A percentile compares a stretch with the other conserved stretches of the same genome.
Evolutionary conservation across 2,113 vertebrate species (phyloP).

Genomic region (Aplodontia rufa): DNA sequence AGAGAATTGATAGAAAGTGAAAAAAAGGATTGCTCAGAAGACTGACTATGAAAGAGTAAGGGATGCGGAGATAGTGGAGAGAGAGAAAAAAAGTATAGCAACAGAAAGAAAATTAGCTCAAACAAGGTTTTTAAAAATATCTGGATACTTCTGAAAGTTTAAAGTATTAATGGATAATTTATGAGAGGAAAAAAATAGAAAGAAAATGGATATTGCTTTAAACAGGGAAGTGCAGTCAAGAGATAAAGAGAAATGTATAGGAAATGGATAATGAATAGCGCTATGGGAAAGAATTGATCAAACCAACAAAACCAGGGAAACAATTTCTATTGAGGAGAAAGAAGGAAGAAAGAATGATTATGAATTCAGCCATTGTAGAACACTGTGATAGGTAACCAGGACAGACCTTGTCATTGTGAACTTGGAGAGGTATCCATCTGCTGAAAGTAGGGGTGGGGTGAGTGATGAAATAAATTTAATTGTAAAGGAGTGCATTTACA

Average conservation of each 20-base stretch:
- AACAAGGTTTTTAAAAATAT: background rate
- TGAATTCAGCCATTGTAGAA: background rate
- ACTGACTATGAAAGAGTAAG: background rate
- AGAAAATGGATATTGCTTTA: background rate
- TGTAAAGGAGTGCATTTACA: background rate
- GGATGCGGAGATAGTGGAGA: background rate
- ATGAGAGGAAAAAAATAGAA: background rate
- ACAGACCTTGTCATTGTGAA: background rate
- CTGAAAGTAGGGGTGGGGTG: background rate
- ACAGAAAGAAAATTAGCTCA: background rate
- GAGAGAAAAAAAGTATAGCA: background rate
- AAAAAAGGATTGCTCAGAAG: background rate
- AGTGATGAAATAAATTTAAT: background rate
- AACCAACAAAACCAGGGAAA: background rate
- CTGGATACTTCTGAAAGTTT: background rate
- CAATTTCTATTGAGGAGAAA: background rate
- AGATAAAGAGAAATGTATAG: background rate
- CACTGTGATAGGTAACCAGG: background rate
- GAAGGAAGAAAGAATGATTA: background rate
- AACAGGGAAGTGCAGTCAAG: background rate
- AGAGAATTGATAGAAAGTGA: background rate
- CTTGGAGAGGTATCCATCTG: background rate
- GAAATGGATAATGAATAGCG: background rate
- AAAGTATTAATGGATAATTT: background rate
- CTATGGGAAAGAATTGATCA: background rate